Conservation (phyloP, 1,140 invertebrate species). For the Rhyacophila brunnea region DNA sequence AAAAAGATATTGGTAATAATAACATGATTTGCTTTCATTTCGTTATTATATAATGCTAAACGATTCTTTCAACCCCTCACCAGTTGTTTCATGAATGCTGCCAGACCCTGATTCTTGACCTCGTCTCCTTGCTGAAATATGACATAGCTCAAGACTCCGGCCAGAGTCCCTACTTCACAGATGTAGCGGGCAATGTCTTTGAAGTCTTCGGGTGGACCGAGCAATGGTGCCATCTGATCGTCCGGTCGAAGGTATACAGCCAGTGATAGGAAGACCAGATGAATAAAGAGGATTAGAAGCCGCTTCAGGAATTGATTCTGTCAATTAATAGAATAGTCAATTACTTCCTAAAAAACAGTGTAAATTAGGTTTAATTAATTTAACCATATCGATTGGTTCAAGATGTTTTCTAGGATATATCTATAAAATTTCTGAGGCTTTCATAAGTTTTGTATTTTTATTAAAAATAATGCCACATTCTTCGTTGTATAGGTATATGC, state of each 20-base stretch:
- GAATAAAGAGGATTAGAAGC: constrained; percentile 80
- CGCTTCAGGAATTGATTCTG: constrained; percentile 91
- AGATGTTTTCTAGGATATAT: too few species aligned
- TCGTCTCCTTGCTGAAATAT: constrained; percentile 90
- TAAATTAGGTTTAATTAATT: too few species aligned
- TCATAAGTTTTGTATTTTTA: too few species aligned
- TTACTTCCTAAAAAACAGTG: too few species aligned
- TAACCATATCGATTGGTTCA: too few species aligned
- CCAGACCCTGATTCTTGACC: constrained; percentile 88
- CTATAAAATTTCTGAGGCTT: too few species aligned
- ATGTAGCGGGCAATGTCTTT: constrained; percentile 64
- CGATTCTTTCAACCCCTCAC: constrained; percentile 60
- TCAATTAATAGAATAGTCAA: too few species aligned
- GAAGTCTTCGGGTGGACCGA: constrained; percentile 44
- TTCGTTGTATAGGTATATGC: too few species aligned
- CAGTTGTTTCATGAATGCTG: constrained; percentile 88
- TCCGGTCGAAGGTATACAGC: constrained; percentile 87
- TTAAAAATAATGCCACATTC: too few species aligned
- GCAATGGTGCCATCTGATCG: constrained; percentile 48
- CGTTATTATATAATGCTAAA: too few species aligned
- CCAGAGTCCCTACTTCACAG: constrained; percentile 81
- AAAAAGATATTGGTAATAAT: too few species aligned
- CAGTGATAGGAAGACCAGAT: constrained; percentile 84
- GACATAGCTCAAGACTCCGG: constrained; percentile 85
- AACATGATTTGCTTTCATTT: too few species aligned